Evolutionary conservation across 2,888 invertebrate genomes (phyloP).

Genomic region (Dusona sp.): DNA sequence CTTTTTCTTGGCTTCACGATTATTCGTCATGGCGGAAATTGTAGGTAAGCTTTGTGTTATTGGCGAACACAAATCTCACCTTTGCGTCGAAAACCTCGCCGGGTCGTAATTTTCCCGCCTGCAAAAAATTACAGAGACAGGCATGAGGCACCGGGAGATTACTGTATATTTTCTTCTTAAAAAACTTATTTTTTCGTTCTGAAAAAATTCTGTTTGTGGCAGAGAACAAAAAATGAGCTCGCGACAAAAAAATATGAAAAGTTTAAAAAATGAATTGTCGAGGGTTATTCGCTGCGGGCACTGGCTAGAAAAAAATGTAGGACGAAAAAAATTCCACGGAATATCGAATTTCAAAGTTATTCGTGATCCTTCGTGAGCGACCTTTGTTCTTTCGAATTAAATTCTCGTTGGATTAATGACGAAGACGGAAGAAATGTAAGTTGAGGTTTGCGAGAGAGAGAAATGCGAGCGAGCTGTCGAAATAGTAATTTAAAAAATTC

Average conservation of each 20-base stretch:
- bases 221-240: background rate
- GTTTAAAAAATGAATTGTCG: background rate
- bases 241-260: background rate
- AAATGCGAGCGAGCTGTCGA: conserved; percentile 22
- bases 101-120: conserved; percentile 91
- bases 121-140: conserved; percentile 85
- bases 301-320: conserved; percentile 17
- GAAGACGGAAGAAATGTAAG: background rate
- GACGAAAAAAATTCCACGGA: background rate
- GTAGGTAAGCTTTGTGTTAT: conserved; percentile 86
- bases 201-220: conserved; percentile 15
- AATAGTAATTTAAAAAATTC: background rate
- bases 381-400: background rate
- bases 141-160: conserved; percentile 69
- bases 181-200: conserved; percentile 2
- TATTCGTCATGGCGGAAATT: conserved; percentile 69
- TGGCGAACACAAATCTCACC: conserved; percentile 89
- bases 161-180: conserved; percentile 18
- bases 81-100: conserved; percentile 91
- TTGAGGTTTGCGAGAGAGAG: background rate
- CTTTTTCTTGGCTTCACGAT: conserved; percentile 23
- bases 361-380: background rate
- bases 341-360: background rate
- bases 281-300: conserved; percentile 23
- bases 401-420: background rate